These are phyloP conservation scores for Drosophila nr. fundita DNA, from an alignment of 2,888 invertebrate genomes.

Conservation along the genomic window DNA sequence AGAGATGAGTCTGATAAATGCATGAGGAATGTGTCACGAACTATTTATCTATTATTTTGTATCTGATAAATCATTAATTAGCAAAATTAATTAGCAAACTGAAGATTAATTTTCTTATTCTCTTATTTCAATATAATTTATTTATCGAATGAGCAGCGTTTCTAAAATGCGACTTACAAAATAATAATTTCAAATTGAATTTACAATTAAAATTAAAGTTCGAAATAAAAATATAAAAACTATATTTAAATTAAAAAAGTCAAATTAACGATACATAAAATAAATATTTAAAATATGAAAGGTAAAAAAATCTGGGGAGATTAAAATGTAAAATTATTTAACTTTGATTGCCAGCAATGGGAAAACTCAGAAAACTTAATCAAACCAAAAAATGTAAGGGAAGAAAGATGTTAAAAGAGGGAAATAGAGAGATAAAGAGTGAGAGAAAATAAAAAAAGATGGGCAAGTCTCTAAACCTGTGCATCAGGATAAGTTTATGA, in stretches of 20 bases:
- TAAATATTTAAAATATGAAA: rapidly evolving
- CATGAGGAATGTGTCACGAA: neutral
- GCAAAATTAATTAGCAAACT: too few species aligned
- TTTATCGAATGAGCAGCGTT: neutral
- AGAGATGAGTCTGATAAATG: neutral
- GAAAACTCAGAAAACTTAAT: neutral
- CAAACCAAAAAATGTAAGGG: neutral
- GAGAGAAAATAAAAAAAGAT: neutral
- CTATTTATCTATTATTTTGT: neutral
- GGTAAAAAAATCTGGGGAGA: too few species aligned
- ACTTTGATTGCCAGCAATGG: neutral
- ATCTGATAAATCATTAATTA: neutral
- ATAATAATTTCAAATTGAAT: neutral
- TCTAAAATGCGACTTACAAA: too few species aligned
- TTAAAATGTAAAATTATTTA: neutral
- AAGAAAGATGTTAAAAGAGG: neutral
- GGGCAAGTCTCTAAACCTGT: neutral
- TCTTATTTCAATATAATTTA: neutral
- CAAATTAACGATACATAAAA: neutral
- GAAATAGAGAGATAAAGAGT: neutral
- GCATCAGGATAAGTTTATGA: neutral
- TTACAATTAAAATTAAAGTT: neutral
- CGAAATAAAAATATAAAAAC: neutral
- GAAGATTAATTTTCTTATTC: neutral
- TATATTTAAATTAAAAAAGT: neutral